Percentiles rank a stretch among this genome's conserved stretches.
Evolutionary conservation across 2,888 invertebrate species (phyloP).

Genomic region (Copidosoma aretas): DNA sequence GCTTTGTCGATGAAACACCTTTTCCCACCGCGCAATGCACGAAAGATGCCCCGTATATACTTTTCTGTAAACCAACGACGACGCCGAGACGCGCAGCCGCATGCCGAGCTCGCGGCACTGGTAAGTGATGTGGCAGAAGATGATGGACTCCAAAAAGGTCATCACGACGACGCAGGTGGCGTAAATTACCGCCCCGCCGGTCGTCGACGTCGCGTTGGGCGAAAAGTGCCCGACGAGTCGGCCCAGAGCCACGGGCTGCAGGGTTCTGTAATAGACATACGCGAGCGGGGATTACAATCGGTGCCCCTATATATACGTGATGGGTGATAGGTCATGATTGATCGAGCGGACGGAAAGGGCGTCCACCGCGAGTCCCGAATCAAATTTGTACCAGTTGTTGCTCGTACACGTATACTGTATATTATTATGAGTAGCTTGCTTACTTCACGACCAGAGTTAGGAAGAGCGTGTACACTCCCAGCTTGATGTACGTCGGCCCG

Average conservation of each 20-base stretch:
- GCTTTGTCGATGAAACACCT: no score
- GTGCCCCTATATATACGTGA: background rate
- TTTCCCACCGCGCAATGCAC: no score
- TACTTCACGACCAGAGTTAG: slow-evolving; percentile 68
- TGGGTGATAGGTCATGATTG: background rate
- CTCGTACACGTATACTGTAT: no score
- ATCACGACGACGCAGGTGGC: slow-evolving; percentile 69
- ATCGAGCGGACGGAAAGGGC: background rate
- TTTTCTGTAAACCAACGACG: slow-evolving; percentile 83
- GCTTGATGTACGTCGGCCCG: slow-evolving; percentile 67
- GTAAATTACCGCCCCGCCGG: slow-evolving; percentile 71
- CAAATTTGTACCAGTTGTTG: no score
- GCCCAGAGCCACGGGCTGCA: slow-evolving; percentile 69
- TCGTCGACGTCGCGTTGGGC: slow-evolving; percentile 63
- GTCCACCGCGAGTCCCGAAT: no score
- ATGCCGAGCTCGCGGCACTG: slow-evolving; percentile 74
- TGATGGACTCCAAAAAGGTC: slow-evolving; percentile 67
- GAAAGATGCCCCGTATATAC: slow-evolving; percentile 66
- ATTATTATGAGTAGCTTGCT: no score
- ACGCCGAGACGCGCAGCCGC: slow-evolving; percentile 78
- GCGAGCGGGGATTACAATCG: background rate
- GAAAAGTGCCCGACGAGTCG: slow-evolving; percentile 72
- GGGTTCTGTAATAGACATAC: slow-evolving; percentile 64
- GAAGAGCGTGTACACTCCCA: slow-evolving; percentile 68
- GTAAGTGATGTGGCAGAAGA: slow-evolving; percentile 71